Evolutionary conservation across 2,797 vertebrate species (phyloP), one percentile per base, ranked within the genome.

Genomic region (Danio tinwini): DNA sequence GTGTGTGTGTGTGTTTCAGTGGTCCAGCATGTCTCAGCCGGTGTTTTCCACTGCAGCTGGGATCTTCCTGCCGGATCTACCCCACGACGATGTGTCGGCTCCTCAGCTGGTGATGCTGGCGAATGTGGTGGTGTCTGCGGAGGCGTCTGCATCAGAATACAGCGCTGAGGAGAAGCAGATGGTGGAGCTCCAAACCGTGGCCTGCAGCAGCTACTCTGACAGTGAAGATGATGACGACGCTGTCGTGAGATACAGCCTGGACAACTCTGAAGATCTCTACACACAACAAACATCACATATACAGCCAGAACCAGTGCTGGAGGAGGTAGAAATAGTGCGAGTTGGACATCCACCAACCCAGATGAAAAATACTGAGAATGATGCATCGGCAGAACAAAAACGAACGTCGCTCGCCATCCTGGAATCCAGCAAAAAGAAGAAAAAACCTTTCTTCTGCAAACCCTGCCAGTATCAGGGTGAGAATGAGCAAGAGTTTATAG

Each of bases 41-140:
- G 92, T 93, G 13, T 97, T 96, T 90, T 90, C 96, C 2, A 88
- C 94, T 83, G 91, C 92, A 80, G 92, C 70, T 84, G 92, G 92
- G 70, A 90, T 96, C 76, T 98, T 96, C 82, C 89, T 95, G 19
- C 91, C 93, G 0, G 95, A 96, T 71, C 89, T 97, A 85, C 93
- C 95, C 55, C 93, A 93, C 83, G 93, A 95, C 12, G 94, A 95
- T 55, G 90, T 96, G 84, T 95, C 95, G 0, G 95, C 96, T 3
- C 97, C 97, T 40, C 97, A 98, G 92, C 94, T 98, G 65, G 96
- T 98, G 77, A 97, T 99, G 96, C 89, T 99, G 85, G 98, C 98
- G 67, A 98, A 98, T 0, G 97, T 98, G 71, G 97, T 97, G 16
- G 88, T 97, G 63, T 95, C 94, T 0, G 92, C 92, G 0, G 96